A percentile compares a stretch with the other conserved stretches of the same genome.
These are phyloP conservation scores for Orgyia antiqua DNA, from an alignment of 2,888 invertebrate genomes.

Conservation along the genomic window DNA sequence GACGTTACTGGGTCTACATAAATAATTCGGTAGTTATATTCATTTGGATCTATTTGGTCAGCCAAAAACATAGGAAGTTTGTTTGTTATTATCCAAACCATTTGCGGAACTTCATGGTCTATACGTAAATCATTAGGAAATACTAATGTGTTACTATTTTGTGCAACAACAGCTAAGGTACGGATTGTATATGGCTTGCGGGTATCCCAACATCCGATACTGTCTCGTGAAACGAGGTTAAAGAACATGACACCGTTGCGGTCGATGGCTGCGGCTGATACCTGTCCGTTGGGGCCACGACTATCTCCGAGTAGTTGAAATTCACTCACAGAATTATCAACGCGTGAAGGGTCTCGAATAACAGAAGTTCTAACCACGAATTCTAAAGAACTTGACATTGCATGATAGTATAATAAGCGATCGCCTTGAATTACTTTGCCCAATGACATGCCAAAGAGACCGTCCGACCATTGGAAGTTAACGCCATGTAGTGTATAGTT, in stretches of 20 bases:
- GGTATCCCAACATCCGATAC: constrained; percentile 90
- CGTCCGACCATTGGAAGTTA: constrained; percentile 90
- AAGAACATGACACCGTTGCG: constrained; percentile 87
- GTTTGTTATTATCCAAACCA: constrained; percentile 87
- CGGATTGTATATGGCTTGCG: constrained; percentile 82
- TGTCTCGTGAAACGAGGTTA: constrained; percentile 87
- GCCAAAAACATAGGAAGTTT: constrained; percentile 86
- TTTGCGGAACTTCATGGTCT: constrained; percentile 83
- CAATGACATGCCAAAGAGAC: constrained; percentile 86
- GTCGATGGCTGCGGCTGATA: constrained; percentile 86
- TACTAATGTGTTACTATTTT: constrained; percentile 80
- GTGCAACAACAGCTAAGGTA: constrained; percentile 82
- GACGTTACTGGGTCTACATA: constrained; percentile 81
- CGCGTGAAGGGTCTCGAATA: constrained; percentile 79
- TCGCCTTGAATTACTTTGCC: constrained; percentile 79
- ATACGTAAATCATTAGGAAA: constrained; percentile 90
- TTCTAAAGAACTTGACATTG: constrained; percentile 89
- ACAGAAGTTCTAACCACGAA: constrained; percentile 85
- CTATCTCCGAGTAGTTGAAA: constrained; percentile 66
- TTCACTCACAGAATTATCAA: constrained; percentile 53
- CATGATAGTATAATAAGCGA: constrained; percentile 85
- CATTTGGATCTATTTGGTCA: constrained; percentile 80
- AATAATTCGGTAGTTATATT: constrained; percentile 86
- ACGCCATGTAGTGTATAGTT: constrained; percentile 86
- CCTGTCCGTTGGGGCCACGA: constrained; percentile 82